Percentiles rank a stretch among this genome's conserved stretches.
These are phyloP conservation scores for Aplysina aerophoba DNA, from an alignment of 37 sponge, comb jelly and placozoan genomes.

Conservation along the genomic window DNA sequence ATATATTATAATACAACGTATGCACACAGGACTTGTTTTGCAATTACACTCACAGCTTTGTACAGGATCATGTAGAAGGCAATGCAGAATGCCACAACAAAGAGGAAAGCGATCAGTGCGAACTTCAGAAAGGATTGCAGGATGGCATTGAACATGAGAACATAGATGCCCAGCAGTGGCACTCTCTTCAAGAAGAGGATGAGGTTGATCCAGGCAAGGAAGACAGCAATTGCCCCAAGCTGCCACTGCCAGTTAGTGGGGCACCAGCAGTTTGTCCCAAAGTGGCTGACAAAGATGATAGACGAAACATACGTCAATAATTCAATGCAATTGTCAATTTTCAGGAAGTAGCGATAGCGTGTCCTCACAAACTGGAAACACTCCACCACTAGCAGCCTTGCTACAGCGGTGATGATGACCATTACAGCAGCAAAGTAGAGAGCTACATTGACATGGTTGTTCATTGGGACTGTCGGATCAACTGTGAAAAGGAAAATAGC, in stretches of 20 bases:
- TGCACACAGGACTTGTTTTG: too few species aligned
- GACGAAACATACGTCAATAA: slow-evolving; percentile 30
- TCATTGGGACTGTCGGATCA: too few species aligned
- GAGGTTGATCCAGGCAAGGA: slow-evolving; percentile 90
- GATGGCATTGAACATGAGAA: slow-evolving; percentile 94
- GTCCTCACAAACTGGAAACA: background rate
- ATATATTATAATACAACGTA: too few species aligned
- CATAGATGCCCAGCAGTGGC: slow-evolving; percentile 91
- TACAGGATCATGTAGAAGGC: slow-evolving; percentile 91
- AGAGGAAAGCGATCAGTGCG: slow-evolving; percentile 71
- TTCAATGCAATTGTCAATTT: slow-evolving; percentile 72
- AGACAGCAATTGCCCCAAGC: slow-evolving; percentile 82
- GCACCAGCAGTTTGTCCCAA: slow-evolving; percentile 43
- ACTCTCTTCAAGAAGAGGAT: slow-evolving; percentile 76
- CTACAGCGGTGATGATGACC: too few species aligned
- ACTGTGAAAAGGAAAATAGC: too few species aligned
- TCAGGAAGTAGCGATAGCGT: slow-evolving; percentile 38
- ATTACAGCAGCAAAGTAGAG: too few species aligned
- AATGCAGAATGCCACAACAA: slow-evolving; percentile 89
- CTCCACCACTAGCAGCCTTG: background rate
- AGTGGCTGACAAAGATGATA: slow-evolving; percentile 60
- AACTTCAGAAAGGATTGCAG: slow-evolving; percentile 85
- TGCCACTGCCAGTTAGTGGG: slow-evolving; percentile 83
- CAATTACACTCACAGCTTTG: slow-evolving; percentile 38
- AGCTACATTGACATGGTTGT: too few species aligned